Evolutionary conservation across 2,888 invertebrate species (phyloP), one percentile per base, ranked within the genome.

Genomic region (Orthosia cruda): DNA sequence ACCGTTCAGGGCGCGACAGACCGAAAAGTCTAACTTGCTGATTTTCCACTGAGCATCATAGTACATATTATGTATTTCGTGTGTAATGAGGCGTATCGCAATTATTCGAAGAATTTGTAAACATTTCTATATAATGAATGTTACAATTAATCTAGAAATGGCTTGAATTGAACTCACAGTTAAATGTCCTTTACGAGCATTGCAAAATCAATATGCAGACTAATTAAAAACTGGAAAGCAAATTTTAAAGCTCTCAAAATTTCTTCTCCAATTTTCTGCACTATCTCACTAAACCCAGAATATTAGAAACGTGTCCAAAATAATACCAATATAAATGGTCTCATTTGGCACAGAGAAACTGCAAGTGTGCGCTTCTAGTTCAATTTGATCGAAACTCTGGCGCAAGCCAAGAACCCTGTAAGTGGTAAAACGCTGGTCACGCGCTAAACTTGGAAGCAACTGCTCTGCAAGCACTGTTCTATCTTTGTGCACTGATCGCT

Each of bases 381-480:
- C 77, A 85, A 85, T 87, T 87, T 80, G 67, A 74, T 75, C 74
- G 54, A 13, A 87, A 85, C 87, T 87, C 72, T 77, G 47, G 77
- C 74, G 71, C 74, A 77, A 77, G 81, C 71, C 81, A 81, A 85
- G 75, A 74, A 76, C 66, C 57, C 57, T 70, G 74, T 71, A 73
- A 77, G 77, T 66, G 77, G 81, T 74, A 73, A 83, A 86, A 81
- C 79, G 85, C 84, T 70, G 85, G 89, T 89, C 89, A 89, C 88
- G 89, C 88, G 77, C 85, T 80, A 85, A 88, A 88, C 75, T 88
- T 89, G 61, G 77, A 58, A 79, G 71, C 86, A 86, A 84, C 83
- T 82, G 68, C 71, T 75, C n/a, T n/a, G n/a, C n/a, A 85, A 84
- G 78, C n/a, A 81, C 84, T 87, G n/a, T n/a, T 77, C 80, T 81